Evolutionary conservation across 2,797 vertebrate species (phyloP).

Genomic region (Delichon dasypus): DNA sequence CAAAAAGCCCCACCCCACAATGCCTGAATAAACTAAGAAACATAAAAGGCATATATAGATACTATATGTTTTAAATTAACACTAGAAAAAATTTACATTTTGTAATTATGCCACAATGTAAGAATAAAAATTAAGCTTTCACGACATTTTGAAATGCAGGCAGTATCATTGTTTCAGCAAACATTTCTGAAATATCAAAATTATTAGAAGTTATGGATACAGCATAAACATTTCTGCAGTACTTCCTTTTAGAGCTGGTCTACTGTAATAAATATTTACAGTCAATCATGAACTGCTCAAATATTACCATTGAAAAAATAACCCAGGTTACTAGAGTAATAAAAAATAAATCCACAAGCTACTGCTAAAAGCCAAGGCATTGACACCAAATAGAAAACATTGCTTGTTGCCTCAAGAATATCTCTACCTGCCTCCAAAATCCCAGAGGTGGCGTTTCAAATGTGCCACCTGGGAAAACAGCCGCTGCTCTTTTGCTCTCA

Average conservation of each 20-base stretch:
- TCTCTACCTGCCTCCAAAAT: not conserved
- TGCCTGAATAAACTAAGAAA: not conserved
- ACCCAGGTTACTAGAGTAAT: not conserved
- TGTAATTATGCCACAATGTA: not conserved
- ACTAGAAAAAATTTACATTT: not conserved
- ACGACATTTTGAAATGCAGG: not conserved
- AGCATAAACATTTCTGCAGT: not conserved
- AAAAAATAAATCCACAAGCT: not conserved
- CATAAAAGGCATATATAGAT: not conserved
- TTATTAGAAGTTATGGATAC: not conserved
- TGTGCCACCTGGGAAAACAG: not conserved
- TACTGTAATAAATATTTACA: not conserved
- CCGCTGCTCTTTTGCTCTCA: not conserved
- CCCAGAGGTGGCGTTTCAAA: not conserved
- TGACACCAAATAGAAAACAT: not conserved
- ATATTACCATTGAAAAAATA: not conserved
- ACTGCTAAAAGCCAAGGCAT: not conserved
- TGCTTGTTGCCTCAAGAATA: not conserved
- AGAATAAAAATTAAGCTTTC: not conserved
- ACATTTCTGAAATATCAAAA: not conserved
- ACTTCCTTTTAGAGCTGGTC: not conserved
- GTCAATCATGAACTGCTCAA: not conserved
- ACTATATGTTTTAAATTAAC: not conserved
- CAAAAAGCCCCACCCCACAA: too few species aligned
- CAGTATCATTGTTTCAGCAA: not conserved